A percentile compares a stretch with the other conserved stretches of the same genome.
Evolutionary conservation across 2,888 invertebrate genomes (phyloP).

Genomic region (Diaperis boleti): DNA sequence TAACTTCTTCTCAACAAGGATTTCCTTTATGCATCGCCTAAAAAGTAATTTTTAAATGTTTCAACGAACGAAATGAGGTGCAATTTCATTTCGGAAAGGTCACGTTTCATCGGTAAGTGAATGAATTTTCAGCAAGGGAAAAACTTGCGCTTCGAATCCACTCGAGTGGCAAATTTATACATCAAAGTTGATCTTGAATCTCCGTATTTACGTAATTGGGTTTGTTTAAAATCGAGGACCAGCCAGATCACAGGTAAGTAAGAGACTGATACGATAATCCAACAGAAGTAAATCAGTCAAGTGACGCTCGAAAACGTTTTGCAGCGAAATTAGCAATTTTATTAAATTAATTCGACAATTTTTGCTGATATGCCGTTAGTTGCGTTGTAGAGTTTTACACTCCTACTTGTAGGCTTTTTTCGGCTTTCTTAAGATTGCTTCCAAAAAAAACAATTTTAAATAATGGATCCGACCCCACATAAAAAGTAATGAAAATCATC

Average conservation of each 20-base stretch:
- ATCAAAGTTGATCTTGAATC: slow-evolving; percentile 12
- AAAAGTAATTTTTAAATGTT: slow-evolving; percentile 10
- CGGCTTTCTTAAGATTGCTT: too few species aligned
- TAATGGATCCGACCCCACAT: too few species aligned
- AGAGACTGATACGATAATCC: too few species aligned
- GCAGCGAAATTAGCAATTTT: too few species aligned
- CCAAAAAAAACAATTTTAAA: too few species aligned
- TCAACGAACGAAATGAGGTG: neutral
- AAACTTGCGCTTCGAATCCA: slow-evolving; percentile 2
- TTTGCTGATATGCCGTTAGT: too few species aligned
- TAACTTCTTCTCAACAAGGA: slow-evolving; percentile 1
- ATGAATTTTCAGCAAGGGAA: neutral
- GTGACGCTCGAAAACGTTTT: too few species aligned
- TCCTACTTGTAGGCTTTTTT: too few species aligned
- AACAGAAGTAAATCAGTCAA: too few species aligned
- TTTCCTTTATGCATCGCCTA: slow-evolving; percentile 4
- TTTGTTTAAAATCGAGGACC: slow-evolving; percentile 15
- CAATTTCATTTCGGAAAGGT: slow-evolving; percentile 21
- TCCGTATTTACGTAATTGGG: slow-evolving; percentile 1
- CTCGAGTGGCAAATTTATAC: slow-evolving; percentile 25
- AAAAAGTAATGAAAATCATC: too few species aligned
- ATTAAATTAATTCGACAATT: too few species aligned
- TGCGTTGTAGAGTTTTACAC: too few species aligned
- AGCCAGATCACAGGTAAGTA: neutral
- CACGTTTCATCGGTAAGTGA: slow-evolving; percentile 10